Conservation (phyloP, 2,888 invertebrate species). For the Limnephilus rhombicus region DNA sequence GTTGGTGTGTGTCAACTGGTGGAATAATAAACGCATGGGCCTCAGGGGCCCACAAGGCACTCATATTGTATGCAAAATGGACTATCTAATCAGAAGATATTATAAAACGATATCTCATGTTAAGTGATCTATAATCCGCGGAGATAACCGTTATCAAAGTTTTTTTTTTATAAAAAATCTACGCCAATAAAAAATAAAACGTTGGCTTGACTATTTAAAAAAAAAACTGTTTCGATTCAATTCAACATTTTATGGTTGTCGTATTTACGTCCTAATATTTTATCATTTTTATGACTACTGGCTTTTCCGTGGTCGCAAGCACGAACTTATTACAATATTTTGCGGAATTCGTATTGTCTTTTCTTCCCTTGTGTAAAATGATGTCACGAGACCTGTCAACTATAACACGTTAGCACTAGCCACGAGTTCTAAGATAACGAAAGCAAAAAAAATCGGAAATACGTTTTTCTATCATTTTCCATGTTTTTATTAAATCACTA, state of each 20-base stretch:
- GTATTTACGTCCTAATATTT: neutral
- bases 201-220: neutral
- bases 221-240: neutral
- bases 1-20: neutral
- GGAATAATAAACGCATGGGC: neutral
- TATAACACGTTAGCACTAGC: neutral
- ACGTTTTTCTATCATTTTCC: neutral
- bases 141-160: neutral
- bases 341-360: neutral
- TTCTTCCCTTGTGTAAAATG: neutral
- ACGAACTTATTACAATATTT: slow-evolving; percentile 1
- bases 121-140: neutral
- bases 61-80: neutral
- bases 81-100: neutral
- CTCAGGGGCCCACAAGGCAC: neutral
- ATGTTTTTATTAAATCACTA: neutral
- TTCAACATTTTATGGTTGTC: neutral
- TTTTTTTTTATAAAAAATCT: neutral
- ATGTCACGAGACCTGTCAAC: neutral
- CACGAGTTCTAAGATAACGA: neutral
- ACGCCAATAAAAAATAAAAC: neutral
- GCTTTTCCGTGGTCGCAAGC: neutral
- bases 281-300: neutral
- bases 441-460: neutral
- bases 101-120: neutral